A percentile compares a stretch with the other conserved stretches of the same genome.
Conservation (phyloP, 2,888 invertebrate genomes). For the Mantis religiosa region DNA sequence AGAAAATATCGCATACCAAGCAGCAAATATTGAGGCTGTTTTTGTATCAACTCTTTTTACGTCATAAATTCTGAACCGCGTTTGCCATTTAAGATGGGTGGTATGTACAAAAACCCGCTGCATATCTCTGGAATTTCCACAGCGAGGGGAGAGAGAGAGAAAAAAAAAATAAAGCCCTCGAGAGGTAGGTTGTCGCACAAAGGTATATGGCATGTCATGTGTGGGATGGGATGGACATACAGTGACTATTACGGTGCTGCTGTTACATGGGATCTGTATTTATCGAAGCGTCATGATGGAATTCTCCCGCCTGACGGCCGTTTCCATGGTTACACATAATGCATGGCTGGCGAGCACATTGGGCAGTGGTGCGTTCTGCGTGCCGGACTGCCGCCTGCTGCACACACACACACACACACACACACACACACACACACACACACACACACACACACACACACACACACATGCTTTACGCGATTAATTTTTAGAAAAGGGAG, state of each 20-base stretch:
- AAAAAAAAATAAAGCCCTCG: too few species aligned
- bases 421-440: background rate
- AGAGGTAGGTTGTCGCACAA: background rate
- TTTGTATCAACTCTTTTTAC: background rate
- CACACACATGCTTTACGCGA: background rate
- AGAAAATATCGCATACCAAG: background rate
- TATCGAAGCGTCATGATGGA: slow-evolving; percentile 27
- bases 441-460: background rate
- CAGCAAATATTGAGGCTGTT: background rate
- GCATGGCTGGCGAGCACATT: slow-evolving; percentile 23
- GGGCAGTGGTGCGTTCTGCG: background rate
- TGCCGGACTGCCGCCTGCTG: background rate
- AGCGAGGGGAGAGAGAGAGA: background rate
- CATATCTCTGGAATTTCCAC: background rate
- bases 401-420: background rate
- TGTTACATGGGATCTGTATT: slow-evolving; percentile 17
- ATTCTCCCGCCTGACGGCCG: slow-evolving; percentile 21
- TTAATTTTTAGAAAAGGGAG: slow-evolving; percentile 9
- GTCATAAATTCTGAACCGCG: background rate
- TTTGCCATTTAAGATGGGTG: background rate
- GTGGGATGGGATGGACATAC: background rate
- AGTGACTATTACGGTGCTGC: background rate
- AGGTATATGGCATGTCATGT: slow-evolving; percentile 1
- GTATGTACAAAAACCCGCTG: background rate
- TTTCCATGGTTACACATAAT: slow-evolving; percentile 24